Evolutionary conservation across 2,888 invertebrate species (phyloP).

Genomic region (Cephus pygmeus): DNA sequence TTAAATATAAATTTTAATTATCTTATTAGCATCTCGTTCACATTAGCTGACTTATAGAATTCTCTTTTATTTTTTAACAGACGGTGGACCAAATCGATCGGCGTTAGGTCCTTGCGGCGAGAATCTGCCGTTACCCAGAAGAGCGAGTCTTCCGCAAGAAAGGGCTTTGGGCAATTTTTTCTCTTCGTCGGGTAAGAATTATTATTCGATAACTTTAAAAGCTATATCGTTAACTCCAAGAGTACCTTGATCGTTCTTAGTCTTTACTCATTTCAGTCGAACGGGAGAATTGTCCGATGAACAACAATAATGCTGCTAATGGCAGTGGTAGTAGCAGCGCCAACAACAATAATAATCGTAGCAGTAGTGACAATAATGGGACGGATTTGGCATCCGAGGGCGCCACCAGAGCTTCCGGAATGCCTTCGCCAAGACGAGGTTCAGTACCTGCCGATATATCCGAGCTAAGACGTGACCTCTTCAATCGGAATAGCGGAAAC

Average conservation of each 20-base stretch:
- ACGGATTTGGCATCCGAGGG: constrained; percentile 38
- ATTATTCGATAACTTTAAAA: neutral
- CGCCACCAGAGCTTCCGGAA: constrained; percentile 33
- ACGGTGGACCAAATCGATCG: constrained; percentile 47
- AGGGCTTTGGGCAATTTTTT: constrained; percentile 45
- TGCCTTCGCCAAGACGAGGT: constrained; percentile 55
- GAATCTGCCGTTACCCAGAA: constrained; percentile 45
- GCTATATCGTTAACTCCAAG: neutral
- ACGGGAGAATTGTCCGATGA: constrained; percentile 48
- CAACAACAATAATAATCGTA: constrained; percentile 26
- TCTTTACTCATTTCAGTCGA: constrained; percentile 40
- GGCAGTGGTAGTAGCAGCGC: constrained; percentile 35
- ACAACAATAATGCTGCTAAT: constrained; percentile 45
- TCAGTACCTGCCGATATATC: constrained; percentile 62
- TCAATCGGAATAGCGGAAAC: constrained; percentile 59
- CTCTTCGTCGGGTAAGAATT: constrained; percentile 41
- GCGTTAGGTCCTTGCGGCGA: constrained; percentile 49
- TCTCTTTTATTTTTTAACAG: constrained; percentile 17
- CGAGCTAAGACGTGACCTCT: constrained; percentile 53
- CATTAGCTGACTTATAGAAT: neutral
- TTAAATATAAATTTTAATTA: neutral
- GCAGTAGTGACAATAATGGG: constrained; percentile 33
- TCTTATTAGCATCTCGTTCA: neutral
- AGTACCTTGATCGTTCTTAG: neutral
- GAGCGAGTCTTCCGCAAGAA: constrained; percentile 60